Evolutionary conservation across 35 echinoderm and acorn worm genomes (phyloP), one percentile per base, ranked within the genome.

Genomic region (Diadema setosum): DNA sequence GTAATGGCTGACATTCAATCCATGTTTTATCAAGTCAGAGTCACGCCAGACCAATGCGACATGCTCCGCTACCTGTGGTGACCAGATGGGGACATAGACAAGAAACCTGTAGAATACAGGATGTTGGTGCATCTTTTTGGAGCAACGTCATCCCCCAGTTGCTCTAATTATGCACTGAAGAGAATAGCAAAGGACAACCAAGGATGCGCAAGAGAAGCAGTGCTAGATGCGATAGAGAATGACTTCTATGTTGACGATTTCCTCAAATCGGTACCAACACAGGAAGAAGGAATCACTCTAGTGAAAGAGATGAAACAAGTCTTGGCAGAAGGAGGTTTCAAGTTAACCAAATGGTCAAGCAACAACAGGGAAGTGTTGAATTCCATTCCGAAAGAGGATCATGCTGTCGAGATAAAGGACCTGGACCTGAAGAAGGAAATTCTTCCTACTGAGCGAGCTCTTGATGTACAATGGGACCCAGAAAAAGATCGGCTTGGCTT

Each of bases 91-190:
- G 74, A 90, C 57, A 7, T 90, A 11, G 18, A 17, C 11, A 58
- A 76, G 50, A 31, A 84, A 25, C 48, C 42, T 16, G 39, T 50
- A 52, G 81, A 81, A 32, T 92, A 96, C 61, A 43, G 81, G 11
- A 94, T 94, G 87, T 14, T 86, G 21, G 93, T 94, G 2, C 93
- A 95, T 76, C 48, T 94, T 17, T 94, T 94, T 86, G 93, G 87
- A 9, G 83, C 88, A 11, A 81, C 41, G 18, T 94, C 82, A 3
- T 94, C 93, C 25, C 93, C 93, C 8, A 90, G 92, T 46, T 90
- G 87, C 31, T 42, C 93, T 15, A 42, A 81, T 39, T 91, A 65
- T 46, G 55, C 40, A 27, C 61, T 94, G 12, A 58, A 43, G 12
- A 94, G 73, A 32, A 90, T 82, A 37, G 92, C 92, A 23, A n/a